Conservation (phyloP, 30 jellyfish, hydroid and myxozoan species). For the Nemopilema nomurai region DNA sequence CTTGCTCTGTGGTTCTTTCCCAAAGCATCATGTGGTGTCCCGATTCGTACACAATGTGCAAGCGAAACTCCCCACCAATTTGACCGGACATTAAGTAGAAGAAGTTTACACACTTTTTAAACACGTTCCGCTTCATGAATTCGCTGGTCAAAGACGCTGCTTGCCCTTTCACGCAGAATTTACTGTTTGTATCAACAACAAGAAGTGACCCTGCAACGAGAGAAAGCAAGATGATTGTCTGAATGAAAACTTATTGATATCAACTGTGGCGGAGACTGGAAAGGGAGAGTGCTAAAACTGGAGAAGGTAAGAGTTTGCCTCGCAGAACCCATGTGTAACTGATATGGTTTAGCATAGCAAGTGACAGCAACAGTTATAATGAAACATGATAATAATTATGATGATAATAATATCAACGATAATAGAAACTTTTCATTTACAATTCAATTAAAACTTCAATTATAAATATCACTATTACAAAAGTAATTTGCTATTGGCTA, state of each 20-base stretch:
- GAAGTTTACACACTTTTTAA: conserved; percentile 15
- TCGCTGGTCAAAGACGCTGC: neutral
- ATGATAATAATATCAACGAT: no score
- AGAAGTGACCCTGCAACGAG: conserved; percentile 13
- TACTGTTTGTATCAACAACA: neutral
- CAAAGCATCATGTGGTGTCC: conserved; percentile 17
- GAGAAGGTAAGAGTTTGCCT: no score
- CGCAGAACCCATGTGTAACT: no score
- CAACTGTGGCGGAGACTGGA: no score
- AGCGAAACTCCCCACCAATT: conserved; percentile 5
- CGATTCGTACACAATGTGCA: neutral
- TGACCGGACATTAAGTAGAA: conserved; percentile 17
- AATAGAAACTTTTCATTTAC: no score
- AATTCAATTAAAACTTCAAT: no score
- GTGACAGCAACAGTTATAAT: no score
- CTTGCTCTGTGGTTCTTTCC: conserved; percentile 33
- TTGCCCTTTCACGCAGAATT: conserved; percentile 7
- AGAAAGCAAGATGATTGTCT: neutral
- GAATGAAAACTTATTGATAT: neutral
- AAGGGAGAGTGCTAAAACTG: no score
- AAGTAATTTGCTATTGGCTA: no score
- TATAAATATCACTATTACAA: no score
- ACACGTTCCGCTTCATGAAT: neutral
- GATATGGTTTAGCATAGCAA: no score
- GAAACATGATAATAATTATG: no score